Conservation (phyloP, 2,888 invertebrate species). For the Archaeoteleia sp. region DNA sequence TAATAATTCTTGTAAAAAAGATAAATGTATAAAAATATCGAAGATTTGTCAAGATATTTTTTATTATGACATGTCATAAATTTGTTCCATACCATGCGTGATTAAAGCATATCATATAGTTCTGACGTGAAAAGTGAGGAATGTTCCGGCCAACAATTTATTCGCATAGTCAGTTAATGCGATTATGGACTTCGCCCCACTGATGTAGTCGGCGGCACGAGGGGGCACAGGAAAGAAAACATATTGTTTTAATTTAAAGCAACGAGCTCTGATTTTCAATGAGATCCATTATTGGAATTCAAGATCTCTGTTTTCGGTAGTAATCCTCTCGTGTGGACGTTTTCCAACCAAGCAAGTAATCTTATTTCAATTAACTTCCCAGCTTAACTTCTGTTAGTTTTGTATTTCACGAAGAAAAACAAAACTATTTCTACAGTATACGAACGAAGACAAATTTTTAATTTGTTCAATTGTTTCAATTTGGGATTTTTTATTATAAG, state of each 20-base stretch:
- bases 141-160: constrained; percentile 35
- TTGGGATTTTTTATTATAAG: too few relatives aligned
- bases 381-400: too few relatives aligned
- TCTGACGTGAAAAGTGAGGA: constrained; percentile 5
- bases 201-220: constrained; percentile 28
- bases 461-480: too few relatives aligned
- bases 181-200: constrained; percentile 43
- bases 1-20: not conserved
- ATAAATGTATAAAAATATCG: not conserved
- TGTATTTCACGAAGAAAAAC: too few relatives aligned
- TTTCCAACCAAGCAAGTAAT: too few relatives aligned
- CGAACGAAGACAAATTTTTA: too few relatives aligned
- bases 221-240: constrained; percentile 54
- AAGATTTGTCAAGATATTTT: not conserved
- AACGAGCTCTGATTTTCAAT: constrained; percentile 59
- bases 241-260: constrained; percentile 65
- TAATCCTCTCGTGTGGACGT: too few relatives aligned
- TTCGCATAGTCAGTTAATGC: constrained; percentile 47
- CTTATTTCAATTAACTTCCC: too few relatives aligned
- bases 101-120: constrained; percentile 2
- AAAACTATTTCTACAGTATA: too few relatives aligned
- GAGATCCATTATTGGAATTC: constrained; percentile 45
- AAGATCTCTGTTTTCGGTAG: too few relatives aligned
- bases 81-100: constrained; percentile 30
- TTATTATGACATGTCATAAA: constrained; percentile 46